phyloP scores from a whole-genome alignment of 2,797 vertebrate species.

The Diplodus puntazzo region DNA sequence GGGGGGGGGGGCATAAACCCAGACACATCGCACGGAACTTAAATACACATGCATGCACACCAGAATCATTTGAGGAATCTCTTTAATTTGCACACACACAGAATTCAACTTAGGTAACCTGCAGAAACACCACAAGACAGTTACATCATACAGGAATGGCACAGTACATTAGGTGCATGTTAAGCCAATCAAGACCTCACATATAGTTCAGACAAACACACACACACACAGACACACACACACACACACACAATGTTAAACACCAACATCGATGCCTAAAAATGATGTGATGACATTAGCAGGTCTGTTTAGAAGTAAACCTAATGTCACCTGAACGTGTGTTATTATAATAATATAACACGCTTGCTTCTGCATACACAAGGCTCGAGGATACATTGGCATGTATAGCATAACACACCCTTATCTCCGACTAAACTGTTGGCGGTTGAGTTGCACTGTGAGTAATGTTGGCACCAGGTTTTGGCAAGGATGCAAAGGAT shows the following conservation, averaged over 20 bases:
- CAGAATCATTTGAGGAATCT: neutral
- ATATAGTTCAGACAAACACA: too few species aligned
- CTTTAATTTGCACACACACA: neutral
- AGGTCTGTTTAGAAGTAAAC: too few species aligned
- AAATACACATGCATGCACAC: neutral
- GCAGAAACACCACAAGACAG: neutral
- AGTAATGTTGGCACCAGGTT: neutral
- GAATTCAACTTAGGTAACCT: neutral
- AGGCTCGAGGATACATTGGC: neutral
- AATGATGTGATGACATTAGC: too few species aligned
- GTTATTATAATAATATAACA: too few species aligned
- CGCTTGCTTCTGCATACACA: neutral
- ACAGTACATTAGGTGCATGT: neutral
- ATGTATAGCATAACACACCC: neutral
- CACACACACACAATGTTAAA: too few species aligned
- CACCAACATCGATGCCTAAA: too few species aligned
- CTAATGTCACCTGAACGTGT: too few species aligned
- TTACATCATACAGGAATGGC: conserved; percentile 2
- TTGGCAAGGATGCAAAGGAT: neutral
- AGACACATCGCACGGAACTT: neutral
- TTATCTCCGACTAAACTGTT: too few species aligned
- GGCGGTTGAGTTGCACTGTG: too few species aligned
- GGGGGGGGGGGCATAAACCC: neutral
- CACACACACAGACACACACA: too few species aligned
- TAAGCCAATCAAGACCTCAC: neutral